Evolutionary conservation across 1,140 invertebrate species (phyloP), one percentile per base, ranked within the genome.

Genomic region (Hirudo medicinalis): DNA sequence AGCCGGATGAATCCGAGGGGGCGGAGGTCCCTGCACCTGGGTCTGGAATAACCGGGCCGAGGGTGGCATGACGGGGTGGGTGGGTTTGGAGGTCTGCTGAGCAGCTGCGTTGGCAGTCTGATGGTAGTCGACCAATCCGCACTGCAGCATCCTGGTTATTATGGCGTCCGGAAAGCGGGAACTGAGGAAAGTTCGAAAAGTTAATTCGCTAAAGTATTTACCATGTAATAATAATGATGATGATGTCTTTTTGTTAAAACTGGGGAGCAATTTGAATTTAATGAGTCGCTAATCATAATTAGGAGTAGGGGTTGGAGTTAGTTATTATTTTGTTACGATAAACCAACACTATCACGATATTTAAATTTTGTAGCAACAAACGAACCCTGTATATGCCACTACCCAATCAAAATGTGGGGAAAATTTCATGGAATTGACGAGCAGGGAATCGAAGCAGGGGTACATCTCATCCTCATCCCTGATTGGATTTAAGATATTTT

Each of bases 391-490:
- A 22, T 63, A 32, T 15, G 57, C 57, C 22, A 63, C 57, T 22
- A 63, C 57, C 57, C 57, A 63, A 63, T 63, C 57, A n/a, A 63
- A 63, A n/a, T 63, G 57, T 15, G 57, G 57, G 19, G 57, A 63
- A n/a, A 63, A 63, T 63, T 63, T 63, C 22, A 63, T 32, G 29
- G 57, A 63, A 25, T 22, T 63, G 11, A 63, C 57, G 20, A 63
- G 57, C 57, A 63, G 57, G 4, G 29, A 63, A 63, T 63, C 57
- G 17, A 63, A 63, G 57, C 57, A 63, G 11, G 22, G 22, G 13
- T 63, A 22, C 57, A 63, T 63, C 29, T 63, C 57, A 25, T 25
- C 29, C 22, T 63, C 57, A 13, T 22, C 22, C 19, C 57, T 63
- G 57, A 25, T 63, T 49, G 43, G 43, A 49, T 49, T 49, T 11